A percentile compares a stretch with the other conserved stretches of the same genome.
Evolutionary conservation across 2,888 invertebrate species (phyloP).

Genomic region (Drosophila mimica): DNA sequence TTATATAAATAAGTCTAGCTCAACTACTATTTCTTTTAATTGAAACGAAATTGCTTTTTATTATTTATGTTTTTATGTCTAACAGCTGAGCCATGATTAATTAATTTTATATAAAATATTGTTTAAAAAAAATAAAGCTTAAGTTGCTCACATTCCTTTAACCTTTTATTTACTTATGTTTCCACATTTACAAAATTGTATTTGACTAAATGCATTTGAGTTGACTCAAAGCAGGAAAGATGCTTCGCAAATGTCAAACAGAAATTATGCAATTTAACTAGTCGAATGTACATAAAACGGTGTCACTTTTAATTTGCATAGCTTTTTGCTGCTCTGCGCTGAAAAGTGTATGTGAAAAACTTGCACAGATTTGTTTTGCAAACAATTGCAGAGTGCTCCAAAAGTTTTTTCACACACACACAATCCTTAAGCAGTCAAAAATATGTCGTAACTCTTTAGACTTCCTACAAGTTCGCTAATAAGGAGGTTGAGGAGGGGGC

Average conservation of each 20-base stretch:
- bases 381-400: constrained; percentile 31
- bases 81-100: not conserved
- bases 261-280: constrained; percentile 19
- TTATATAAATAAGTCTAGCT: not conserved
- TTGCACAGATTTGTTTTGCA: constrained; percentile 25
- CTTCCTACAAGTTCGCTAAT: constrained; percentile 26
- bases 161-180: not conserved
- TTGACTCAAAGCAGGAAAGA: not conserved
- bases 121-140: not conserved
- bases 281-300: not conserved
- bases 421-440: constrained; percentile 11
- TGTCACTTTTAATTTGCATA: constrained; percentile 17
- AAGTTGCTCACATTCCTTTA: not conserved
- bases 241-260: not conserved
- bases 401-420: constrained; percentile 33
- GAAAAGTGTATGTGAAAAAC: constrained; percentile 30
- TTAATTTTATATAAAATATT: not conserved
- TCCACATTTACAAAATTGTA: not conserved
- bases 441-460: not conserved
- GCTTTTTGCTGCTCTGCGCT: constrained; percentile 11
- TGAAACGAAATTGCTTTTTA: not conserved
- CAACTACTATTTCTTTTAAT: not conserved
- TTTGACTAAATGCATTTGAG: not conserved
- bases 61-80: not conserved
- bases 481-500: too few relatives aligned